Percentiles rank a stretch among this genome's conserved stretches.
Evolutionary conservation across 2,888 invertebrate species (phyloP).

Genomic region (Standfussiana lucernea): DNA sequence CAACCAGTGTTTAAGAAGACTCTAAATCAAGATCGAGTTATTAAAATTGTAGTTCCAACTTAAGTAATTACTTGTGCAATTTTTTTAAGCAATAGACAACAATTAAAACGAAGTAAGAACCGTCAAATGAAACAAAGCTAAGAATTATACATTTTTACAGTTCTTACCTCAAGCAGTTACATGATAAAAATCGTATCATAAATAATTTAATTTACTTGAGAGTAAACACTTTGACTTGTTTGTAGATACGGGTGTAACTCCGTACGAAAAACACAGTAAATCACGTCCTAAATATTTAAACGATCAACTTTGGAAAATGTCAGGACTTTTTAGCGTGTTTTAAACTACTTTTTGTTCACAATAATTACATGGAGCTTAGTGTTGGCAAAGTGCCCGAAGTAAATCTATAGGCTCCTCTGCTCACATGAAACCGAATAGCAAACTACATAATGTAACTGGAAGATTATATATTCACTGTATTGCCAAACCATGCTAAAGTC

Average conservation of each 20-base stretch:
- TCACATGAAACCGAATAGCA: constrained; percentile 3
- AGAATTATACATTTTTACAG: too few relatives aligned
- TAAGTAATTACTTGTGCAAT: too few relatives aligned
- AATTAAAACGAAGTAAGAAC: too few relatives aligned
- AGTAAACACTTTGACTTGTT: too few relatives aligned
- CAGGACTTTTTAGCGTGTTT: not conserved
- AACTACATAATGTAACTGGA: not conserved
- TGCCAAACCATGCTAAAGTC: not conserved
- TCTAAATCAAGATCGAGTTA: not conserved
- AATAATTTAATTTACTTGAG: too few relatives aligned
- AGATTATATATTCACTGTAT: not conserved
- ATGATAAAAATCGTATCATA: too few relatives aligned
- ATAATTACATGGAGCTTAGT: constrained; percentile 36
- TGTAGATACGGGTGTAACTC: too few relatives aligned
- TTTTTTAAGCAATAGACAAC: too few relatives aligned
- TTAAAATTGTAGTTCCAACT: too few relatives aligned
- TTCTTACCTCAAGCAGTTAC: too few relatives aligned
- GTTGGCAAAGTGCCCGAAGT: constrained; percentile 23
- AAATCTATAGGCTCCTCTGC: not conserved
- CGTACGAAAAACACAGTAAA: not conserved
- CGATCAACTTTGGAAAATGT: not conserved
- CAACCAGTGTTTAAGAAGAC: not conserved
- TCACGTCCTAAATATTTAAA: not conserved
- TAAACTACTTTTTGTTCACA: constrained; percentile 28
- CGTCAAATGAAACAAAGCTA: too few relatives aligned